Conservation (phyloP, 2,797 vertebrate genomes). For the Halcyon chelicuti region DNA sequence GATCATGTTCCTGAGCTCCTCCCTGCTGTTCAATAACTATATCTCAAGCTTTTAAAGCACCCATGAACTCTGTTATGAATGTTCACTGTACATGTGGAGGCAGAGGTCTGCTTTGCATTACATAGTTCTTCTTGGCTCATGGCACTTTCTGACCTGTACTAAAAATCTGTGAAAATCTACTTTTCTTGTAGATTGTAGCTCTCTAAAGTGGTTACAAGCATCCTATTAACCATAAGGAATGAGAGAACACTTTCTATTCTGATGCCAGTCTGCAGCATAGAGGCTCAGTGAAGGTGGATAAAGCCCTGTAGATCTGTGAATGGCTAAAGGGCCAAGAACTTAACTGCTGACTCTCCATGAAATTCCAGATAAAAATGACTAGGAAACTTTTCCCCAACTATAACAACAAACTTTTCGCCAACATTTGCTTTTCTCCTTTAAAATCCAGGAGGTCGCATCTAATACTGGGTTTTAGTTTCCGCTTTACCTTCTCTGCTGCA, state of each 20-base stretch:
- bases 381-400: not conserved
- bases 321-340: not conserved
- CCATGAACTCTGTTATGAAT: not conserved
- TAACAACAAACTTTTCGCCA: not conserved
- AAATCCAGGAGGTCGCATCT: not conserved
- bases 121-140: not conserved
- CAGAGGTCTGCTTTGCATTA: not conserved
- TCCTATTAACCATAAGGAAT: not conserved
- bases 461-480: not conserved
- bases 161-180: not conserved
- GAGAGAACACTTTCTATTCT: not conserved
- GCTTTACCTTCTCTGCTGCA: not conserved
- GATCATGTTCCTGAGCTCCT: not conserved
- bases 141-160: not conserved
- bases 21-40: not conserved
- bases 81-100: not conserved
- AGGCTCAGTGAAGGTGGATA: not conserved
- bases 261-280: not conserved
- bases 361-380: not conserved
- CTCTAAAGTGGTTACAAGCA: not conserved
- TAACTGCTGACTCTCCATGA: not conserved
- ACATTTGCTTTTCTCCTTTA: not conserved
- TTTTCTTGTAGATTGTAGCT: not conserved
- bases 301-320: not conserved
- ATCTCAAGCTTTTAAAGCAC: not conserved